Base-by-base conservation (phyloP, 2,113 vertebrate species). In the Mugil cephalus region DNA sequence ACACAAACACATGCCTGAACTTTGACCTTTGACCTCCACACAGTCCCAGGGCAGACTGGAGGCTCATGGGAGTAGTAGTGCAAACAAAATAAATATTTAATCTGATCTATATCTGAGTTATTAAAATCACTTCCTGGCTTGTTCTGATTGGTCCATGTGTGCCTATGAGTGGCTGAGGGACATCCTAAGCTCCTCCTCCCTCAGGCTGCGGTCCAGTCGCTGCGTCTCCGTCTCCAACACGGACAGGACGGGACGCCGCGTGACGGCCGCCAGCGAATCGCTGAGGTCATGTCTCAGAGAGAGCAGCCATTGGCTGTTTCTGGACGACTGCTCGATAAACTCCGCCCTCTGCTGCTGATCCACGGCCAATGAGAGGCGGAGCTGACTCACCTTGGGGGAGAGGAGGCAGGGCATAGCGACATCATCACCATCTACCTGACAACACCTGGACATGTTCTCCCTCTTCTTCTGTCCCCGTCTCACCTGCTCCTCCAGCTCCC, bases 181-280 rank as follows among this genome's bases (percentile, higher is more conserved):
- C 38, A 84, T 24, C 17, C 55, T 59, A 1, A 91, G 68, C 87
- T 93, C 90, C 83, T 93, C 92, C 83, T 91, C 91, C 76, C 69
- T 87, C 45, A 93, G 36, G 67, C 92, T 94, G 36, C 74, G 77
- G 79, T 94, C 92, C 84, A 94, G 85, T 70, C 91, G 87, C 76
- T 90, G 89, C 1, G 92, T 89, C 72, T 94, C 93, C 4, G 74
- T 81, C 72, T 93, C 78, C 45, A 94, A 76, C 50, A 93, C 83
- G 0, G 90, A 78, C 0, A 89, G 77, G 66, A 87, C n/a, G n/a
- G 90, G 90, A 24, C 19, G 77, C 3, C 76, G 80, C 0, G 90
- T 90, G 43, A 94, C 92, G 1, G 74, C 14, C 0, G 40, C 74
- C 54, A 94, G 81, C 3, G 94, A 94, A 6, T 90, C 60, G 0